Percentiles rank a stretch among this genome's conserved stretches.
These are phyloP conservation scores for Leucoraja ocellata DNA, from an alignment of 2,797 vertebrate species.

Conservation along the genomic window DNA sequence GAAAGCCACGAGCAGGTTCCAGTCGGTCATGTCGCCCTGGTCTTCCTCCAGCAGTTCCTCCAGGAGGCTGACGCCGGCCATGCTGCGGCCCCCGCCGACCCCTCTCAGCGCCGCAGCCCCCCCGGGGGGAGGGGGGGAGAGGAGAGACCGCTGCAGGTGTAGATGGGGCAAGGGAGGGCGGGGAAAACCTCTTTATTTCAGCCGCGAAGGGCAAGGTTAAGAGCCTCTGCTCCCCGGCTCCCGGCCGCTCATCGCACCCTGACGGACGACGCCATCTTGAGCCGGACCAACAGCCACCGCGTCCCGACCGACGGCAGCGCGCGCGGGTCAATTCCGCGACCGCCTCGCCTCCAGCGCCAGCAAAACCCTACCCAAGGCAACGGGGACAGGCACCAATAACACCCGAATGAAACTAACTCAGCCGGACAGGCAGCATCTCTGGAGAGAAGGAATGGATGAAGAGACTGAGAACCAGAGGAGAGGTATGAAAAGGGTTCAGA, in stretches of 20 bases:
- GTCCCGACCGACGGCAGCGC: slow-evolving; percentile 24
- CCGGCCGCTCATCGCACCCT: background rate
- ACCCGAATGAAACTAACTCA: too few species aligned
- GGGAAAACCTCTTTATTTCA: too few species aligned
- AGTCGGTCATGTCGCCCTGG: slow-evolving; percentile 86
- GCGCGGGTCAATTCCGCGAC: background rate
- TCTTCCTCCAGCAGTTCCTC: slow-evolving; percentile 78
- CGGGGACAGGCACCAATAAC: too few species aligned
- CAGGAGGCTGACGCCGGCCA: slow-evolving; percentile 49
- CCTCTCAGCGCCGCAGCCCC: slow-evolving; percentile 19
- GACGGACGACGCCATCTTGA: slow-evolving; percentile 29
- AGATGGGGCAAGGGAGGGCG: slow-evolving; percentile 27
- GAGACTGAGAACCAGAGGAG: too few species aligned
- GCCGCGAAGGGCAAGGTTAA: background rate
- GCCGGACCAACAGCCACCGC: background rate
- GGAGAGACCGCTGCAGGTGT: slow-evolving; percentile 40
- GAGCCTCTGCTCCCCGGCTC: background rate
- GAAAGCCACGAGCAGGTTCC: slow-evolving; percentile 89
- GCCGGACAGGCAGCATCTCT: too few species aligned
- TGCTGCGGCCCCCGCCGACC: slow-evolving; percentile 35
- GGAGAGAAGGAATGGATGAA: too few species aligned
- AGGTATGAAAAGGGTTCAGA: too few species aligned
- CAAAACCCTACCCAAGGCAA: too few species aligned
- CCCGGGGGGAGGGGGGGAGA: slow-evolving; percentile 40
- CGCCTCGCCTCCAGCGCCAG: background rate